Base-by-base conservation (phyloP, 2,888 invertebrate genomes). In the Cinara cedri region DNA sequence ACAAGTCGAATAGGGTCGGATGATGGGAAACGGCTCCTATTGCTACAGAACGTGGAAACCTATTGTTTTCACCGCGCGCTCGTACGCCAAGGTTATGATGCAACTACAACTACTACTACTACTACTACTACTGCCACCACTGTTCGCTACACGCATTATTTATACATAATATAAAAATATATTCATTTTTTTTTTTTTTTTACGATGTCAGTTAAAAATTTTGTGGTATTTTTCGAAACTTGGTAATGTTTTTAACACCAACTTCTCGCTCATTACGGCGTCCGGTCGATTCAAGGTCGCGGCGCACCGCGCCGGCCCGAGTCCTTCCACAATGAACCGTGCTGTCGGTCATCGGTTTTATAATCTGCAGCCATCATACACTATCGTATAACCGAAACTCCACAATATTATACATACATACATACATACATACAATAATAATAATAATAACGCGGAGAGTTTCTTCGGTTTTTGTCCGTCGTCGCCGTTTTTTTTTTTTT, bases 31-130 rank as follows among this genome's bases (percentile, higher is more conserved):
- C 57, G 66, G n/a, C 70, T 68, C 57, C 49, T 60, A 62, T 78
- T 78, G 70, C 78, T 78, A 68, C 78, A 70, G 60, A 78, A 78
- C 78, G 78, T 78, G 78, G 78, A 78, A 78, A 78, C 78, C 78
- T 78, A 78, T 78, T 78, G 78, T 78, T 78, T 78, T 78, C 70
- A 66, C 42, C 57, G 26, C 66, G 66, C 57, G 34, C 57, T 57
- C 19, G 44, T n/a, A 14, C 49, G 60, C 21, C 78, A 78, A 78
- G 78, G 78, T 78, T 78, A 78, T 78, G 78, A 78, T 70, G 78
- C 57, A 78, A 78, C n/a, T n/a, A n/a, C n/a, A n/a, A n/a, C n/a
- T n/a, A n/a, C n/a, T n/a, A n/a, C n/a, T n/a, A n/a, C n/a, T n/a
- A n/a, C n/a, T n/a, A n/a, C n/a, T n/a, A n/a, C n/a, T n/a, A n/a